phyloP scores from a whole-genome alignment of 2,797 vertebrate genomes.

The Dromococcyx pavoninus region DNA sequence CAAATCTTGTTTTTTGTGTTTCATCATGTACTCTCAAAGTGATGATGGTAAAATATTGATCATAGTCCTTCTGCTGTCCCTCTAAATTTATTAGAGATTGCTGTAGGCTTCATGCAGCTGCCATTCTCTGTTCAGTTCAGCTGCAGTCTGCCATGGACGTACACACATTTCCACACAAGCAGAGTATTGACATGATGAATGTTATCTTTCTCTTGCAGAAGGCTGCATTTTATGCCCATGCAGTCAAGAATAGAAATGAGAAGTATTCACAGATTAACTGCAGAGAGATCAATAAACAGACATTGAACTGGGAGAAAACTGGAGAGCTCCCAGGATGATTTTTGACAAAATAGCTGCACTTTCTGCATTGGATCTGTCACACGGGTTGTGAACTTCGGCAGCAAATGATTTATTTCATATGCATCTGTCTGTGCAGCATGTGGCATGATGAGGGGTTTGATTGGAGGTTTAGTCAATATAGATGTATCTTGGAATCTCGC shows the following conservation, averaged over 20 bases:
- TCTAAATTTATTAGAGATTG: not conserved
- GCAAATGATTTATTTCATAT: not conserved
- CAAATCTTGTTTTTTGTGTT: not conserved
- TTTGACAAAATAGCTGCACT: not conserved
- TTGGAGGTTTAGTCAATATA: not conserved
- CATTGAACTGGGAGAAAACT: not conserved
- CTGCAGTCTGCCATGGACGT: not conserved
- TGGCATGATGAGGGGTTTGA: not conserved
- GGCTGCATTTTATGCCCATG: not conserved
- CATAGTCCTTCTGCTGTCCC: not conserved
- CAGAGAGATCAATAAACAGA: constrained; percentile 14
- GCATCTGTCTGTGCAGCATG: not conserved
- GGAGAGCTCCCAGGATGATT: not conserved
- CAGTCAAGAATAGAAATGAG: constrained; percentile 19
- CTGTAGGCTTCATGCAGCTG: not conserved
- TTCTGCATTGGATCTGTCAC: not conserved
- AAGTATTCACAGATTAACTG: constrained; percentile 3
- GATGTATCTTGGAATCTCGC: not conserved
- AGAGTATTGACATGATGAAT: not conserved
- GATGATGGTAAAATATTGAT: not conserved
- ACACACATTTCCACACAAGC: not conserved
- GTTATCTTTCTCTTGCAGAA: constrained; percentile 15
- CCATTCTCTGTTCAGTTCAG: not conserved
- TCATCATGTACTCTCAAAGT: not conserved
- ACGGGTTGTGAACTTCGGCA: not conserved